These are phyloP conservation scores for Nannospalax galili DNA, from an alignment of 2,113 vertebrate genomes.

Conservation along the genomic window DNA sequence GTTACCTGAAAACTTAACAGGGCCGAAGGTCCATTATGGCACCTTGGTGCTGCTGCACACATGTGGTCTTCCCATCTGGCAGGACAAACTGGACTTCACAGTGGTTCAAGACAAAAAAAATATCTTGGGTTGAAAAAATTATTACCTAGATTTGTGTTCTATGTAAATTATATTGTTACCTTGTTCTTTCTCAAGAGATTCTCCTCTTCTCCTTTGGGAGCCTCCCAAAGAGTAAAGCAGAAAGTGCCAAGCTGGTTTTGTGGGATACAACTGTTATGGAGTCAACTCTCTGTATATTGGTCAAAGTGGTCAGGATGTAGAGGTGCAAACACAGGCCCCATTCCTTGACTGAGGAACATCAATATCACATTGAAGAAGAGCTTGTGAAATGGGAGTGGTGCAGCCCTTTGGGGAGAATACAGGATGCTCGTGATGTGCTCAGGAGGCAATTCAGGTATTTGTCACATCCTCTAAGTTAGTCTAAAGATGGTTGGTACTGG, in stretches of 20 bases:
- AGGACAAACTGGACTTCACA: not conserved
- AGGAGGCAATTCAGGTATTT: not conserved
- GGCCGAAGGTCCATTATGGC: not conserved
- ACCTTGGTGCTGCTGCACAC: not conserved
- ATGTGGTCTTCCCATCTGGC: not conserved
- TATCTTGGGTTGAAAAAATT: not conserved
- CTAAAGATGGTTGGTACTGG: not conserved
- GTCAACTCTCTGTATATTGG: not conserved
- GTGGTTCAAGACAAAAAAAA: not conserved
- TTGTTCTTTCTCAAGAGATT: not conserved
- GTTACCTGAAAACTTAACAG: not conserved
- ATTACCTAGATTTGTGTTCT: not conserved
- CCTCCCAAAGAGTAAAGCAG: not conserved
- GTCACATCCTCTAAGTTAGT: not conserved
- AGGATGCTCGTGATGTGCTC: not conserved
- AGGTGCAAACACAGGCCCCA: not conserved
- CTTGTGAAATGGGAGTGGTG: not conserved
- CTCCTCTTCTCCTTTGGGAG: not conserved
- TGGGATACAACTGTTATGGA: not conserved
- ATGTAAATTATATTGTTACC: not conserved
- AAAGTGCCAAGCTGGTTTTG: not conserved
- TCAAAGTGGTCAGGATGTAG: not conserved
- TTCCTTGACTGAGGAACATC: not conserved
- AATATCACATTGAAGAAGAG: not conserved
- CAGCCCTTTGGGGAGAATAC: not conserved